phyloP scores from a whole-genome alignment of 2,113 vertebrate genomes.

The Smithornis capensis region DNA sequence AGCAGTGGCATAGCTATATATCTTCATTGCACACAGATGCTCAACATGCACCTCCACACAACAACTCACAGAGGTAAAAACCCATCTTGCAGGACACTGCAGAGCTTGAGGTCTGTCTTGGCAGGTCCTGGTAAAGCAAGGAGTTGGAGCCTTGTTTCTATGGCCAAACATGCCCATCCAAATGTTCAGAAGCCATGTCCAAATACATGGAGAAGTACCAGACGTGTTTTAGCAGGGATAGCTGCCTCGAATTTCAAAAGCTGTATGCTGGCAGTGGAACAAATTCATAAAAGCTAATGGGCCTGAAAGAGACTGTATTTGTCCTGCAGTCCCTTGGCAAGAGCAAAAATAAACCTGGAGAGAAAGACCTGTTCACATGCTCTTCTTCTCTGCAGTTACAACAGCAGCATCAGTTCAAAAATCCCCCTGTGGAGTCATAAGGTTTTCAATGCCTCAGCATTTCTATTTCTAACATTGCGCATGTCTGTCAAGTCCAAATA shows the following conservation, averaged over 20 bases:
- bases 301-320: conserved; percentile 47
- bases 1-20: background rate
- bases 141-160: background rate
- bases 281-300: conserved; percentile 60
- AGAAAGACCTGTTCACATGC: conserved; percentile 5
- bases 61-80: background rate
- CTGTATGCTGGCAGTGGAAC: background rate
- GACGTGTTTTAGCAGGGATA: background rate
- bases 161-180: background rate
- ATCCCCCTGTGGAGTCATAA: conserved; percentile 10
- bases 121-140: background rate
- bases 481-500: background rate
- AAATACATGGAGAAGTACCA: background rate
- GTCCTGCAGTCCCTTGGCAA: conserved; percentile 52
- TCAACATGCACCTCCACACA: background rate
- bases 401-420: conserved; percentile 2
- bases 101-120: background rate
- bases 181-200: background rate
- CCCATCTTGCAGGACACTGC: background rate
- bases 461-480: background rate
- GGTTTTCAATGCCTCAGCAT: conserved; percentile 32
- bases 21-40: background rate
- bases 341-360: conserved; percentile 42
- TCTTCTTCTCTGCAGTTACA: background rate
- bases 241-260: background rate